A percentile compares a stretch with the other conserved stretches of the same genome.
Evolutionary conservation across 2,888 invertebrate species (phyloP).

Genomic region (Nysson spinosus): DNA sequence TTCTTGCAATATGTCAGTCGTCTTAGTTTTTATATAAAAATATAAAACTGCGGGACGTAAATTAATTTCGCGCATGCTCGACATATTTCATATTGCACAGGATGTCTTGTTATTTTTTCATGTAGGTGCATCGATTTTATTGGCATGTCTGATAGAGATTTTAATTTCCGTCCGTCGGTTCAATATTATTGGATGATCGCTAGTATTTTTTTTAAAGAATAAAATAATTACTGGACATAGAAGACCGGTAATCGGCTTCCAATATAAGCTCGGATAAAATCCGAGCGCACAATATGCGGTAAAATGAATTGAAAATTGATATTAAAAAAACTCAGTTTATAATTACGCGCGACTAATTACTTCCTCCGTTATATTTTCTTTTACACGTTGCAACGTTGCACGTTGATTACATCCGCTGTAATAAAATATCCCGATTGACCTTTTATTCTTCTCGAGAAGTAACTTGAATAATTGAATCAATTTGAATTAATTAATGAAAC

Average conservation of each 20-base stretch:
- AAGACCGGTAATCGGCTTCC: constrained; percentile 32
- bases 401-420: too few species aligned
- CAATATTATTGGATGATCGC: constrained; percentile 24
- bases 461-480: too few species aligned
- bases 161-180: constrained; percentile 50
- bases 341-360: background rate
- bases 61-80: too few species aligned
- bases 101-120: constrained; percentile 9
- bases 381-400: too few species aligned
- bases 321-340: background rate
- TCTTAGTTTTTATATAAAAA: too few species aligned
- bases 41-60: too few species aligned
- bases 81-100: background rate
- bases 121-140: constrained; percentile 32
- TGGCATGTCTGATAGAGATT: constrained; percentile 18
- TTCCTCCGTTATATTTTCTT: background rate
- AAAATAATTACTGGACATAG: constrained; percentile 19
- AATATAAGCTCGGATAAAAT: constrained; percentile 25
- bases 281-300: constrained; percentile 10
- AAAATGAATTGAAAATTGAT: constrained; percentile 7
- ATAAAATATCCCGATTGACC: too few species aligned
- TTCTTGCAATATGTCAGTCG: too few species aligned
- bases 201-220: constrained; percentile 33
- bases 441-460: too few species aligned
- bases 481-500: too few species aligned